phyloP scores from a whole-genome alignment of 2,888 invertebrate genomes.

The Endotricha flammealis region DNA sequence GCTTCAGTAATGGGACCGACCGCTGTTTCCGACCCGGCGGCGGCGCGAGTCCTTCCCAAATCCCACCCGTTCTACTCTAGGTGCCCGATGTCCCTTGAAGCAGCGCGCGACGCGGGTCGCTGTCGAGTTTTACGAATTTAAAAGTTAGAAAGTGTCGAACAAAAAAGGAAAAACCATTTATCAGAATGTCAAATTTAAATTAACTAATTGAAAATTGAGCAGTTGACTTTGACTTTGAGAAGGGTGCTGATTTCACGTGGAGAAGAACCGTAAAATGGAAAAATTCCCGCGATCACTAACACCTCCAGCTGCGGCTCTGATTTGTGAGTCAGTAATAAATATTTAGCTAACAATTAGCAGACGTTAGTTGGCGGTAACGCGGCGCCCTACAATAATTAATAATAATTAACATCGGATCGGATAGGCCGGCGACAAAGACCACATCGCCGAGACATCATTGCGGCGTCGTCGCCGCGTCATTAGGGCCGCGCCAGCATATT shows the following conservation, averaged over 20 bases:
- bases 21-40: slow-evolving; percentile 18
- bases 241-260: slow-evolving; percentile 2
- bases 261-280: not conserved
- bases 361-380: slow-evolving; percentile 6
- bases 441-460: not conserved
- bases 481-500: not conserved
- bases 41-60: too few species aligned
- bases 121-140: not conserved
- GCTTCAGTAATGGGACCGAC: slow-evolving; percentile 5
- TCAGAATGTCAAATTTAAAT: slow-evolving; percentile 9
- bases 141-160: not conserved
- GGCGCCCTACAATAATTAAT: slow-evolving; percentile 23
- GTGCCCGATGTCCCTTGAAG: too few species aligned
- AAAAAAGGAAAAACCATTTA: slow-evolving; percentile 5
- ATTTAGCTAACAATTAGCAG: slow-evolving; percentile 4
- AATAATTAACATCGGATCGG: slow-evolving; percentile 25
- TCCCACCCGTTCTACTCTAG: too few species aligned
- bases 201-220: slow-evolving; percentile 7
- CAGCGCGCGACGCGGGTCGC: not conserved
- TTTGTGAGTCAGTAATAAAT: not conserved
- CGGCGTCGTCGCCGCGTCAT: not conserved
- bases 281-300: not conserved
- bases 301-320: not conserved
- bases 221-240: not conserved
- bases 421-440: not conserved